Conservation (phyloP, 2,888 invertebrate species). For the Nemoura dubitans region DNA sequence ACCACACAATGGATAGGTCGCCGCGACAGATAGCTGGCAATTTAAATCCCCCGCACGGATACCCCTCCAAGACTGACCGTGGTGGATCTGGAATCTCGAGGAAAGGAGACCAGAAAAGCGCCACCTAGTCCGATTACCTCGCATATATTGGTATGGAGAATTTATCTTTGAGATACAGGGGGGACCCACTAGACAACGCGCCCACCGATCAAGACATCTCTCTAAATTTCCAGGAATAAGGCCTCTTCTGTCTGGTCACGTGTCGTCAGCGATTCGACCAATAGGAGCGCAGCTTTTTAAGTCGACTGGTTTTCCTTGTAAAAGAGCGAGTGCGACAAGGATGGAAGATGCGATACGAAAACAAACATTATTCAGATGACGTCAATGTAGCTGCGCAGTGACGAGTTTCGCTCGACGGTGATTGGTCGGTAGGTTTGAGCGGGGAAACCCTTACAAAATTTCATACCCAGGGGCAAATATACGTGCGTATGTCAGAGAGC, state of each 20-base stretch:
- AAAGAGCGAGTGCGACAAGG: conserved; percentile 1
- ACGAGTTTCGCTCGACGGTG: not conserved
- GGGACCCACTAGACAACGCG: not conserved
- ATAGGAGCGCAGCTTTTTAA: not conserved
- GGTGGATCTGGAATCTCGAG: not conserved
- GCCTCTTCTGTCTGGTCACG: not conserved
- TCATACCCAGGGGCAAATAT: not conserved
- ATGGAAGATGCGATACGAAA: conserved; percentile 13
- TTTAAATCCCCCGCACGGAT: not conserved
- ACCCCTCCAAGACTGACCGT: not conserved
- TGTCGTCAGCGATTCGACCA: not conserved
- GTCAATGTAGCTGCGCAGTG: conserved; percentile 17
- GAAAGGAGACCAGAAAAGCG: not conserved
- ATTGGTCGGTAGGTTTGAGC: conserved; percentile 33
- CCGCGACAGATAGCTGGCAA: not conserved
- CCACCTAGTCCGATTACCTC: not conserved
- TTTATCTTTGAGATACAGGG: not conserved
- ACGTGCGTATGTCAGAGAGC: not conserved
- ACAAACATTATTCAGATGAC: conserved; percentile 25
- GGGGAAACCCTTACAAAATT: conserved; percentile 37
- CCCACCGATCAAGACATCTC: not conserved
- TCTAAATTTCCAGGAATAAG: not conserved
- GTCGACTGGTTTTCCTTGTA: conserved; percentile 9
- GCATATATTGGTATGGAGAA: not conserved
- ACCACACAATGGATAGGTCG: not conserved